Conservation (phyloP, 2,113 vertebrate genomes). For the Pantherophis guttatus region DNA sequence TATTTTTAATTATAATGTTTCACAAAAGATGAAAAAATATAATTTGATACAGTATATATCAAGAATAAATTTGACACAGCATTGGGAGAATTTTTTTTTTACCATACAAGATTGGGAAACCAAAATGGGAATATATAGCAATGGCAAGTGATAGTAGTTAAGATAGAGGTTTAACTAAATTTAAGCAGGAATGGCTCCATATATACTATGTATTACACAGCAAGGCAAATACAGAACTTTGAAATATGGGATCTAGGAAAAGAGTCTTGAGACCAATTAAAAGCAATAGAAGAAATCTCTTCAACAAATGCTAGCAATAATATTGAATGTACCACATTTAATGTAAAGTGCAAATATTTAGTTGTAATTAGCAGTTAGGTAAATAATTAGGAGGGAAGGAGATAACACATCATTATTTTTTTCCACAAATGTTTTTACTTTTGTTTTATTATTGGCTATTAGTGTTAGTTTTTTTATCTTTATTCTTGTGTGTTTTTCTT, state of each 20-base stretch:
- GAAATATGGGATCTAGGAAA: neutral
- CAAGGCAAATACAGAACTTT: neutral
- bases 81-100: neutral
- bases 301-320: neutral
- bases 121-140: too few relatives aligned
- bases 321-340: neutral
- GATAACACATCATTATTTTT: neutral
- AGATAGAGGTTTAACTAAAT: too few relatives aligned
- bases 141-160: too few relatives aligned
- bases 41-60: neutral
- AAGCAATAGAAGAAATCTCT: neutral
- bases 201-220: neutral
- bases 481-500: neutral
- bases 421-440: neutral
- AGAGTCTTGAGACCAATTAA: neutral
- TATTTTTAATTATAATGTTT: neutral
- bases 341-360: neutral
- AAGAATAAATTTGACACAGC: neutral
- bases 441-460: neutral
- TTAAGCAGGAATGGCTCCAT: too few relatives aligned
- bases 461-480: neutral
- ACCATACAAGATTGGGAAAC: neutral
- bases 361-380: neutral
- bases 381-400: neutral
- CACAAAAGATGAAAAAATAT: neutral